Conservation (phyloP, 2,888 invertebrate species). For the Neoitamus cyanurus region DNA sequence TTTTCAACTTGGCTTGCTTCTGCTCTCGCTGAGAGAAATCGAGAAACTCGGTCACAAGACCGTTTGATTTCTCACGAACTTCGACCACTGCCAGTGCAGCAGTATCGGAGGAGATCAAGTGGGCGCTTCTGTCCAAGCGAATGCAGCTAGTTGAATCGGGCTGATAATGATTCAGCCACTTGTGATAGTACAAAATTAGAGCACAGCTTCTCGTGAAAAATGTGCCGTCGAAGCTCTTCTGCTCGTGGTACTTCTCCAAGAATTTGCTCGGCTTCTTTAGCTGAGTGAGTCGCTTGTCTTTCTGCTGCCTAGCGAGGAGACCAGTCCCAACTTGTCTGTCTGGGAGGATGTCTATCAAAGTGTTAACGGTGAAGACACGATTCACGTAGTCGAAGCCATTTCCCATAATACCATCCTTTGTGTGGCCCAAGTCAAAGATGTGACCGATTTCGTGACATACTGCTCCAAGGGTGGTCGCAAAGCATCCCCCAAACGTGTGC, state of each 20-base stretch:
- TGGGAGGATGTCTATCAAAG: conserved; percentile 65
- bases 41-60: conserved; percentile 60
- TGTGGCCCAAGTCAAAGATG: conserved; percentile 93
- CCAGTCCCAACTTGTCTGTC: conserved; percentile 57
- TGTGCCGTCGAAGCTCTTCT: conserved; percentile 61
- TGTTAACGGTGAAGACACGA: conserved; percentile 77
- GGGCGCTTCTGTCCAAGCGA: neutral
- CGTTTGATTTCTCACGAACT: conserved; percentile 60
- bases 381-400: conserved; percentile 87
- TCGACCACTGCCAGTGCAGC: conserved; percentile 59
- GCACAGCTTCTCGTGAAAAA: conserved; percentile 64
- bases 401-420: conserved; percentile 92
- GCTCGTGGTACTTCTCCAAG: conserved; percentile 63
- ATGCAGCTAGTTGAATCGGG: neutral
- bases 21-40: conserved; percentile 50
- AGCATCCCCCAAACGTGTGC: conserved; percentile 87
- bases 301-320: neutral
- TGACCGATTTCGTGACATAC: conserved; percentile 95
- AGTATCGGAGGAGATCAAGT: neutral
- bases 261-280: conserved; percentile 57
- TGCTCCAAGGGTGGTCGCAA: conserved; percentile 90
- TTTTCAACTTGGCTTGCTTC: neutral
- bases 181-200: conserved; percentile 61
- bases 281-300: conserved; percentile 59
- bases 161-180: conserved; percentile 59